Evolutionary conservation across 1,140 invertebrate genomes (phyloP).

Genomic region (Scaptomyza graminum): DNA sequence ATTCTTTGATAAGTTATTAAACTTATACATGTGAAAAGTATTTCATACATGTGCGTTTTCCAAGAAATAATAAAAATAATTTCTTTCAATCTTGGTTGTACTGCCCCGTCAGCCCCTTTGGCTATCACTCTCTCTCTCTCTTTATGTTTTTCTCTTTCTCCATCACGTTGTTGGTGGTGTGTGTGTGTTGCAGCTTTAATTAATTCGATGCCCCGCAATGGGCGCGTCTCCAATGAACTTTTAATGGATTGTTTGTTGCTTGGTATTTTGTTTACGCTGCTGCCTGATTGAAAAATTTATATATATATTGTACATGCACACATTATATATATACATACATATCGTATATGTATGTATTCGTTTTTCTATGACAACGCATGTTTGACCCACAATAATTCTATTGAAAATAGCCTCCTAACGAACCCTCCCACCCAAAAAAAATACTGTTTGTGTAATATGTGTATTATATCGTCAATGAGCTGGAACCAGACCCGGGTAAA

Average conservation of each 20-base stretch:
- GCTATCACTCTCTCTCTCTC: slow-evolving; percentile 10
- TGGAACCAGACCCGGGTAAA: no score
- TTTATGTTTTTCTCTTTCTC: slow-evolving; percentile 2
- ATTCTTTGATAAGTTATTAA: background rate
- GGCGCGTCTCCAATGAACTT: slow-evolving; percentile 64
- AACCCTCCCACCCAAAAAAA: background rate
- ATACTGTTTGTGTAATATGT: slow-evolving; percentile 25
- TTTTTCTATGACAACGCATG: slow-evolving; percentile 33
- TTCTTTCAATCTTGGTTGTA: slow-evolving; percentile 53
- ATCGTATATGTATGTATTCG: slow-evolving; percentile 15
- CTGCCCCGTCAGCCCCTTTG: slow-evolving; percentile 18
- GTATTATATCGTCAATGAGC: slow-evolving; percentile 64
- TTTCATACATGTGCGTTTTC: slow-evolving; percentile 43
- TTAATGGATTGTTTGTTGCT: slow-evolving; percentile 71
- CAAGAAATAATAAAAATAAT: slow-evolving; percentile 71
- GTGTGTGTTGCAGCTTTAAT: slow-evolving; percentile 54
- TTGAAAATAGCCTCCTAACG: slow-evolving; percentile 35
- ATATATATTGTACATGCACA: slow-evolving; percentile 30
- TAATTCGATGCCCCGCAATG: slow-evolving; percentile 75
- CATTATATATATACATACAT: slow-evolving; percentile 46
- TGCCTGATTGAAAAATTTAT: slow-evolving; percentile 70
- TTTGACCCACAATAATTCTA: slow-evolving; percentile 68
- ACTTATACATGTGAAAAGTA: slow-evolving; percentile 24
- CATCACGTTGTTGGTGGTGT: slow-evolving; percentile 1
- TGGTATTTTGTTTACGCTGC: slow-evolving; percentile 68